phyloP scores from a whole-genome alignment of 2,797 vertebrate species.

The Sebastes steindachneri region DNA sequence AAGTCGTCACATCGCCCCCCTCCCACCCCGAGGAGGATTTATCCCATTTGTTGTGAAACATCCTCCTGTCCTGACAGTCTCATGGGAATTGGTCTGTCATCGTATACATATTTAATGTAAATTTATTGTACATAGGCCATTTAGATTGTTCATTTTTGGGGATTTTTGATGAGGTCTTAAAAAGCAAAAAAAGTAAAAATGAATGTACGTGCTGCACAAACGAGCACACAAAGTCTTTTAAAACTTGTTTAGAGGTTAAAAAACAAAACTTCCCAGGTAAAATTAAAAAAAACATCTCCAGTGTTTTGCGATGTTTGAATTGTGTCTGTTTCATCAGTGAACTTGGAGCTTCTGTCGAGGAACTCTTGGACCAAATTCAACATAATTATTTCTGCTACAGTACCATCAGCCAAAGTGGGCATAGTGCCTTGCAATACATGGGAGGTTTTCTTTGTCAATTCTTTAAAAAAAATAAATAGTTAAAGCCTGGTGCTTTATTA shows the following conservation, averaged over 20 bases:
- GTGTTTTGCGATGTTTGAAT: background rate
- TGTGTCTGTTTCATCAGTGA: background rate
- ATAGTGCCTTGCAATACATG: conserved; percentile 33
- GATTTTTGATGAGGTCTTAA: conserved; percentile 42
- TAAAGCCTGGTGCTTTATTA: conserved; percentile 60
- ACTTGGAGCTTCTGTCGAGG: background rate
- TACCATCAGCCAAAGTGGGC: conserved; percentile 69
- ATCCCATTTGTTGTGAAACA: conserved; percentile 1
- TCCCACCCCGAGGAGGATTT: conserved; percentile 6
- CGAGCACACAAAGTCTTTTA: conserved; percentile 17
- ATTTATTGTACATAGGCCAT: conserved; percentile 81
- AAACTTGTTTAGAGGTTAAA: background rate
- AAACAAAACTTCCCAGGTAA: background rate
- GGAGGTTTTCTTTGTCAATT: conserved; percentile 12
- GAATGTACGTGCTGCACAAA: conserved; percentile 72
- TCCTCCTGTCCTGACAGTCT: background rate
- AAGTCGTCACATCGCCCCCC: conserved; percentile 1
- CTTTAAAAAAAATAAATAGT: background rate
- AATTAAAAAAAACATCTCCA: background rate
- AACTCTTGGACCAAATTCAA: conserved; percentile 54
- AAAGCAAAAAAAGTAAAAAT: conserved; percentile 53
- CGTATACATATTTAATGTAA: conserved; percentile 83
- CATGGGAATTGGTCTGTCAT: conserved; percentile 22
- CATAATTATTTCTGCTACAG: conserved; percentile 19
- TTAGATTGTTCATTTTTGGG: conserved; percentile 41